Base-by-base conservation (phyloP, 2,888 invertebrate genomes). In the Parnassius smintheus region DNA sequence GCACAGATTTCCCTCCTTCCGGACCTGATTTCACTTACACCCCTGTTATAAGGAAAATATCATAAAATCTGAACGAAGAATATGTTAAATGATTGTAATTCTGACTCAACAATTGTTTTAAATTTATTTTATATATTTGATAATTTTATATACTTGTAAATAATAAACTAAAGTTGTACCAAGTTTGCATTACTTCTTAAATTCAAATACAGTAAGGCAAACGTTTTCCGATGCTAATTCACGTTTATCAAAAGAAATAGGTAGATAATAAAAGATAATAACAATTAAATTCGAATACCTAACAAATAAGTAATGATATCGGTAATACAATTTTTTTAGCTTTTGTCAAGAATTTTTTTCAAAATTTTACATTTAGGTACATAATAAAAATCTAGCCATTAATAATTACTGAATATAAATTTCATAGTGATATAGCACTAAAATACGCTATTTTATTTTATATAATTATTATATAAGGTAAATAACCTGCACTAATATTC, bases 21-120 rank as follows among this genome's bases (percentile, higher is more conserved):
- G 85, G 81, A 83, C 85, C 86, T 86, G 86, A 86, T 87, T 88
- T 86, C 86, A 88, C 91, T 90, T 86, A 89, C 87, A 84, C 87
- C 88, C 88, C 86, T 83, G 86, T 83, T 84, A 82, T 87, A 78
- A 74, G 73, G 18, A 35, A 75, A 77, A 78, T 76, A 82, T 83
- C 87, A 80, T 90, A 88, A 90, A 88, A 86, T 88, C 82, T 85
- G 82, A 76, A 74, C 78, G 75, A 81, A 83, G 85, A 81, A 62
- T 57, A 55, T 81, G 82, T 80, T 83, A 83, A 85, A 85, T 86
- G 84, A 85, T 84, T 64, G 60, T 48, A 54, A 61, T 65, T 61
- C 60, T 56, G 42, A 59, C 57, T 59, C 49, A 65, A 56, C 55
- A 59, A 25, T 45, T n/a, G 48, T 46, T 49, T 46, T 10, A 46